These are phyloP conservation scores for Calephelis virginiensis DNA, from an alignment of 1,140 invertebrate genomes.

Conservation along the genomic window DNA sequence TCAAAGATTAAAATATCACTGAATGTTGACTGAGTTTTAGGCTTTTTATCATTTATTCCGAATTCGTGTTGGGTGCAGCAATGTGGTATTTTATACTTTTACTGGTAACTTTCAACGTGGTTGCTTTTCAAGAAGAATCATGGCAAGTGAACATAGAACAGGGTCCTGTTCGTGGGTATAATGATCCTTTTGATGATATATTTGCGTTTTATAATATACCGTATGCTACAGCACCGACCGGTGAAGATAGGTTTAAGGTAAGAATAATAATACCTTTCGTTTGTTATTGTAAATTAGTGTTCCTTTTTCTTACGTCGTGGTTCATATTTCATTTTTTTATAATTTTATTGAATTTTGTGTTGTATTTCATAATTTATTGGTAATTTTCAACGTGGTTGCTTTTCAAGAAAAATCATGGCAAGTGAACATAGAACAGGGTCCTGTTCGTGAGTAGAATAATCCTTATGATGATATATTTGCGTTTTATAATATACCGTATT, in stretches of 20 bases:
- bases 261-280: background rate
- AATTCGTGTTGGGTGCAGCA: background rate
- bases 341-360: too few relatives aligned
- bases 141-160: slow-evolving; percentile 33
- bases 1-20: background rate
- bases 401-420: slow-evolving; percentile 22
- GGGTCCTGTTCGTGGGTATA: slow-evolving; percentile 48
- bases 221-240: slow-evolving; percentile 49
- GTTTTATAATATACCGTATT: slow-evolving; percentile 53
- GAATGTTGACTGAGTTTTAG: background rate
- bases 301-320: too few relatives aligned
- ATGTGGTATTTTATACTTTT: slow-evolving; percentile 17
- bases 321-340: too few relatives aligned
- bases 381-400: slow-evolving; percentile 8
- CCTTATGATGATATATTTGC: slow-evolving; percentile 33
- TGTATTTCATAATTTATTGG: slow-evolving; percentile 2
- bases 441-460: slow-evolving; percentile 43
- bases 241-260: slow-evolving; percentile 48
- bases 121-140: slow-evolving; percentile 19
- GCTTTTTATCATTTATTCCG: background rate
- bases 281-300: too few relatives aligned
- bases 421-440: slow-evolving; percentile 38
- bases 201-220: slow-evolving; percentile 51
- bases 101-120: background rate
- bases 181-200: slow-evolving; percentile 30